Conservation (phyloP, 2,797 vertebrate species). For the Emydoidea blandingii region DNA sequence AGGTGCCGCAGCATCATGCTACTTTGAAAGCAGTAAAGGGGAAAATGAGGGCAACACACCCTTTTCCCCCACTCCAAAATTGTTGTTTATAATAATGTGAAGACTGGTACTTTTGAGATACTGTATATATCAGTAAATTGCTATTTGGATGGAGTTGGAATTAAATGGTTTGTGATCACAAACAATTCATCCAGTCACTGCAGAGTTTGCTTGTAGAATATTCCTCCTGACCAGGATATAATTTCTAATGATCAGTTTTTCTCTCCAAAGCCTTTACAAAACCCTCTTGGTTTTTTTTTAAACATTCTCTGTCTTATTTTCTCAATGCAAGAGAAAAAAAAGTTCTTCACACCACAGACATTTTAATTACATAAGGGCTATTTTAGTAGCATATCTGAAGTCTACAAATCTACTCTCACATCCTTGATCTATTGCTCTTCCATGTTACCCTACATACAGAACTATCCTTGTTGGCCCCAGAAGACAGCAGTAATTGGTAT, state of each 20-base stretch:
- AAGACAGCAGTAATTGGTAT: neutral
- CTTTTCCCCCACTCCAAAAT: neutral
- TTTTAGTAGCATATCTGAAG: neutral
- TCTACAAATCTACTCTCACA: neutral
- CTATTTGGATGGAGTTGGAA: neutral
- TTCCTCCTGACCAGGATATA: neutral
- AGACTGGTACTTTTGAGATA: neutral
- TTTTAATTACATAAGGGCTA: neutral
- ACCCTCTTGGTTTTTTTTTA: neutral
- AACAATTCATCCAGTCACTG: neutral
- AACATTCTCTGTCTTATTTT: neutral
- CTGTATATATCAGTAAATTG: neutral
- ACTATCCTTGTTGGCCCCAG: fast-evolving
- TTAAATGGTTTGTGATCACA: neutral
- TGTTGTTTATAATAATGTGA: neutral
- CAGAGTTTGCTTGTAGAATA: neutral
- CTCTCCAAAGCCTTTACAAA: neutral
- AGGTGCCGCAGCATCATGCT: neutral
- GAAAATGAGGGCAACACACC: neutral
- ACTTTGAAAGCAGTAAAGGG: neutral
- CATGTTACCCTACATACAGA: neutral
- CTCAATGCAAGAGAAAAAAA: neutral
- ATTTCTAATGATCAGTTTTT: neutral
- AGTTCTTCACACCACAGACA: neutral
- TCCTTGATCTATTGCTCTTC: neutral